phyloP scores from a whole-genome alignment of 2,888 invertebrate species.

The Platycheirus albimanus region DNA sequence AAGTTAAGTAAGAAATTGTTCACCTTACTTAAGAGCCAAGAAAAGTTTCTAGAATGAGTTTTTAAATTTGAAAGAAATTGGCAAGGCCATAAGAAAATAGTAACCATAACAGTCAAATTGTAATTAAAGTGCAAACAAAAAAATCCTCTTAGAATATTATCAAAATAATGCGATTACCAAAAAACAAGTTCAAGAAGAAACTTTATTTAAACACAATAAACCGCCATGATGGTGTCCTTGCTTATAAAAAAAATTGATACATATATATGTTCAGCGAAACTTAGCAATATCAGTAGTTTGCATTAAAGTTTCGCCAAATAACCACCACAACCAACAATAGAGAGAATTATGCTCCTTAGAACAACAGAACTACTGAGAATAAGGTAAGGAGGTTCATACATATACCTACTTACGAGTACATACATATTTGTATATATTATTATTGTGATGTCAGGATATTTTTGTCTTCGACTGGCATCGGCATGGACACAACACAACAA shows the following conservation, averaged over 20 bases:
- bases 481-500: conserved; percentile 17
- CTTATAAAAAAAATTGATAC: too few relatives aligned
- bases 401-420: too few relatives aligned
- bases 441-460: conserved; percentile 55
- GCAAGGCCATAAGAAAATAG: too few relatives aligned
- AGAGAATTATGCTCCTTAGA: conserved; percentile 49
- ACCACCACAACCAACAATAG: conserved; percentile 61
- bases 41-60: too few relatives aligned
- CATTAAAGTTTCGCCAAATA: conserved; percentile 27
- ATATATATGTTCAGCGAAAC: conserved; percentile 53
- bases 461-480: conserved; percentile 44
- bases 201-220: conserved; percentile 31
- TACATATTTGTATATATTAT: too few relatives aligned
- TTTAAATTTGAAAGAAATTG: too few relatives aligned
- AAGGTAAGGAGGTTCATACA: neutral
- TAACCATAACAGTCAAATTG: too few relatives aligned
- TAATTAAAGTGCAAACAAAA: too few relatives aligned
- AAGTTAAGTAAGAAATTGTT: too few relatives aligned
- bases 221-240: conserved; percentile 19
- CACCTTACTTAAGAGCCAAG: too few relatives aligned
- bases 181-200: conserved; percentile 25
- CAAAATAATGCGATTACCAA: conserved; percentile 29
- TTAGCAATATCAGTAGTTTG: conserved; percentile 43
- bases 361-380: conserved; percentile 32
- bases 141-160: conserved; percentile 37